phyloP scores from a whole-genome alignment of 2,888 invertebrate species.

The Acanthosoma haemorrhoidale region DNA sequence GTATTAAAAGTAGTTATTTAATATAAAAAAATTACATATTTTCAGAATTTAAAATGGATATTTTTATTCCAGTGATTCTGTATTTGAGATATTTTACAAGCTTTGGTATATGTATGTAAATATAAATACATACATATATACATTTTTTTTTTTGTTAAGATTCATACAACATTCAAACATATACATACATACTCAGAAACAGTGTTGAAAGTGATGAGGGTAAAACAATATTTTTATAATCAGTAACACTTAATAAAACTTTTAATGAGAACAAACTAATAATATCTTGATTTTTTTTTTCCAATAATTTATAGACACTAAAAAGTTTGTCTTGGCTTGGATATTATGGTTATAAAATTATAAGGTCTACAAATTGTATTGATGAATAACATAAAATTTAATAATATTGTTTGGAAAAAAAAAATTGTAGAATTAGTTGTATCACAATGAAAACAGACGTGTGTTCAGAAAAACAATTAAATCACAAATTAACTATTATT shows the following conservation, averaged over 20 bases:
- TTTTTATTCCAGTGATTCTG: slow-evolving; percentile 12
- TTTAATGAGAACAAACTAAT: slow-evolving; percentile 16
- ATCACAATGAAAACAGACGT: slow-evolving; percentile 40
- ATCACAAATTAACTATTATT: slow-evolving; percentile 36
- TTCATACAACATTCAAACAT: slow-evolving; percentile 29
- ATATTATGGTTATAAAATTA: slow-evolving; percentile 30
- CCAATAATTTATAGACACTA: slow-evolving; percentile 37
- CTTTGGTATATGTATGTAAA: neutral
- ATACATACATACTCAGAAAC: slow-evolving; percentile 28
- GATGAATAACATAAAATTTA: slow-evolving; percentile 31
- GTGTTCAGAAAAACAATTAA: slow-evolving; percentile 35
- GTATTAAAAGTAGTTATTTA: slow-evolving; percentile 35
- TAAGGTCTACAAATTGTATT: slow-evolving; percentile 26
- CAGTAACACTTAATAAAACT: slow-evolving; percentile 20
- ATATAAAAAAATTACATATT: slow-evolving; percentile 34
- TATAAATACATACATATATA: neutral
- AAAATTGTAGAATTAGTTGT: slow-evolving; percentile 38
- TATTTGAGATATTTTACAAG: slow-evolving; percentile 10
- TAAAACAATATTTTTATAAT: slow-evolving; percentile 18
- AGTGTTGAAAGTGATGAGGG: slow-evolving; percentile 15
- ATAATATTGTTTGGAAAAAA: slow-evolving; percentile 34
- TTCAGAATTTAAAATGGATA: slow-evolving; percentile 24
- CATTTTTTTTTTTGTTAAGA: slow-evolving; percentile 23
- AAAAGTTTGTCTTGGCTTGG: slow-evolving; percentile 35
- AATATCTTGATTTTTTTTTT: neutral